Base-by-base conservation (phyloP, 2,797 vertebrate genomes). In the Halcyon smyrnensis region DNA sequence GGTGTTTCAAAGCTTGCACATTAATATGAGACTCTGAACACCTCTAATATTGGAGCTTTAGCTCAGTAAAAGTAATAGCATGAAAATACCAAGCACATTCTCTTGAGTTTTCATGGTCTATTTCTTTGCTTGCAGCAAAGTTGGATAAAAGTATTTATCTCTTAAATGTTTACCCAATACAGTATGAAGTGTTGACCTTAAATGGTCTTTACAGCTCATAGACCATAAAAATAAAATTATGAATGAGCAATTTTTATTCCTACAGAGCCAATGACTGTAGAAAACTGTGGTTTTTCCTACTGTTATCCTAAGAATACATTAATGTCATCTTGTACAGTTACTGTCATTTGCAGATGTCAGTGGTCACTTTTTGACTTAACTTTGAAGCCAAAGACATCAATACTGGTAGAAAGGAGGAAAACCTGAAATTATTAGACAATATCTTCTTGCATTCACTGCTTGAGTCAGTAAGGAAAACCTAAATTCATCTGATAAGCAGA, bases 91-190 rank as follows among this genome's bases (percentile, higher is more conserved):
- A 95, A 96, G 64, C 51, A 46, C 90, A 54, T 95, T 97, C 97
- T 98, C 97, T 94, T 84, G 96, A 98, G 97, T 97, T 96, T 98
- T 98, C 97, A 98, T 96, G 98, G 97, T 98, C 97, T 97, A 94
- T 94, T 98, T 98, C 93, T 97, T 97, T 73, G 93, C 97, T 98
- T 80, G 92, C 90, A 98, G 97, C 90, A 95, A 97, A 98, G 94
- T 97, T 95, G 84, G 81, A 94, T 90, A 96, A 94, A 98, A 97
- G 93, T 98, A 97, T 98, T 98, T 98, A 97, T 95, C 92, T 97
- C 94, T 97, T 97, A 98, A 97, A 97, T 97, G 93, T 98, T 98
- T 98, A 97, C 96, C 76, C 97, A 97, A 97, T 95, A 80, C 79
- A 95, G 76, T 97, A 95, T 95, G 97, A 98, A 96, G 90, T 94